phyloP scores from a whole-genome alignment of 2,888 invertebrate genomes.

The Caenorhabditis sp. region DNA sequence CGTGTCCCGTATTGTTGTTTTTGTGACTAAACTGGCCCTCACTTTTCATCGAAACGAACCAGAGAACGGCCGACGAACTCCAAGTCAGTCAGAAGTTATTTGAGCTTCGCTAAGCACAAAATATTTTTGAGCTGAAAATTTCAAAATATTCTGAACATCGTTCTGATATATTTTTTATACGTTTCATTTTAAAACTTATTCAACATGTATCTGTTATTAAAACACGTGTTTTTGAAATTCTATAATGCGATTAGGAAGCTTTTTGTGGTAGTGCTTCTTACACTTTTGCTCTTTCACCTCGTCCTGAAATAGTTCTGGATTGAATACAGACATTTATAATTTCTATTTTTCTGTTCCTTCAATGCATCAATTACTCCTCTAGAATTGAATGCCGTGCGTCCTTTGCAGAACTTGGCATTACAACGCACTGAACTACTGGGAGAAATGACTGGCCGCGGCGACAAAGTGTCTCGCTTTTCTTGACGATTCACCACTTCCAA shows the following conservation, averaged over 20 bases:
- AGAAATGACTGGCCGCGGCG: not conserved
- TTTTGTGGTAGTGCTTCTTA: not conserved
- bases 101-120: no score
- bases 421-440: not conserved
- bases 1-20: conserved; percentile 44
- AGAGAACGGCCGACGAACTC: conserved; percentile 4
- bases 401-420: not conserved
- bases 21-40: conserved; percentile 16
- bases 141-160: no score
- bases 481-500: not conserved
- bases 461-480: not conserved
- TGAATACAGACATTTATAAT: no score
- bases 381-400: not conserved
- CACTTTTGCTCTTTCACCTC: no score
- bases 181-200: not conserved
- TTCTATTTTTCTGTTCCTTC: no score
- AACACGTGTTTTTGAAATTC: no score
- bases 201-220: no score
- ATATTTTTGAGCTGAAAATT: no score
- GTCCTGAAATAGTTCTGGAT: not conserved
- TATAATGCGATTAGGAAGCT: not conserved
- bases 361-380: no score
- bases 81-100: not conserved
- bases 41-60: conserved; percentile 1
- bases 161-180: no score